A percentile compares a stretch with the other conserved stretches of the same genome.
Conservation (phyloP, 2,888 invertebrate species). For the Tupiocoris notatus region DNA sequence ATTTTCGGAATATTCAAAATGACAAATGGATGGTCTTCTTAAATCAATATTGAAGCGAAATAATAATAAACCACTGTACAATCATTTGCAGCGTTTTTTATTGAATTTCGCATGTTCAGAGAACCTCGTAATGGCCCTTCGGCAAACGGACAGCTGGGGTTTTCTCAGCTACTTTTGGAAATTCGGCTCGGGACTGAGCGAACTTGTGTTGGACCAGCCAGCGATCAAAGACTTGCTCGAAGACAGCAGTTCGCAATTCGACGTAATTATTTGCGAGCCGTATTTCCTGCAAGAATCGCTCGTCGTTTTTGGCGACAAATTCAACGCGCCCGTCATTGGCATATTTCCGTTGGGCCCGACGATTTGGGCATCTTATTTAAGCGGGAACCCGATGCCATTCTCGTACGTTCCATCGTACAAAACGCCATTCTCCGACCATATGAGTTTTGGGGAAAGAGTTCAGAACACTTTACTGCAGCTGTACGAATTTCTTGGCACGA, state of each 20-base stretch:
- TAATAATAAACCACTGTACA: no score
- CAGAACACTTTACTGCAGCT: constrained; percentile 39
- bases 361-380: constrained; percentile 37
- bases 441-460: constrained; percentile 44
- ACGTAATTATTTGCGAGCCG: constrained; percentile 47
- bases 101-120: neutral
- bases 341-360: constrained; percentile 38
- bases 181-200: constrained; percentile 8
- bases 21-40: no score
- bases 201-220: constrained; percentile 26
- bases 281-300: constrained; percentile 46
- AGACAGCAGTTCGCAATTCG: constrained; percentile 40
- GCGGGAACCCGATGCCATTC: constrained; percentile 43
- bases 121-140: neutral
- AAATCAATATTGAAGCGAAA: no score
- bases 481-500: constrained; percentile 33
- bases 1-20: no score
- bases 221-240: constrained; percentile 39
- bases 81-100: no score
- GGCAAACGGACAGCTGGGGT: constrained; percentile 9
- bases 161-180: constrained; percentile 19
- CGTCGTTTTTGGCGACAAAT: constrained; percentile 45
- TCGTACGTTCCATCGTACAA: constrained; percentile 44
- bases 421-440: constrained; percentile 35
- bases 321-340: constrained; percentile 45